A percentile compares a stretch with the other conserved stretches of the same genome.
phyloP scores from a whole-genome alignment of 2,797 vertebrate genomes.

The Acanthornis magna region DNA sequence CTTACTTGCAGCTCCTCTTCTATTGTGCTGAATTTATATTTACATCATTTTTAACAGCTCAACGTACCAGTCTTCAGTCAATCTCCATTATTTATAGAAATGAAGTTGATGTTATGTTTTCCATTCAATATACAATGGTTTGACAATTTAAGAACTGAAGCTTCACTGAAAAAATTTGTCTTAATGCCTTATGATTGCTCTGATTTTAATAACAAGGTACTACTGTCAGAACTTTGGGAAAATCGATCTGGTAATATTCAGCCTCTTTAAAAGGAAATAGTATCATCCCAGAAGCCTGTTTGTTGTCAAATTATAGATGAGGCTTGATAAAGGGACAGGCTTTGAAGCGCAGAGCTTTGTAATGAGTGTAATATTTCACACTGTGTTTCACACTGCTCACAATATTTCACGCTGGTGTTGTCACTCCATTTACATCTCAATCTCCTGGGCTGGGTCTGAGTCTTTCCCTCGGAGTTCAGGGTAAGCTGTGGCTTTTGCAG shows the following conservation, averaged over 20 bases:
- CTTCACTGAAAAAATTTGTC: background rate
- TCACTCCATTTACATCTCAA: conserved; percentile 28
- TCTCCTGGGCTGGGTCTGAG: conserved; percentile 4
- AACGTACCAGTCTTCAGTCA: background rate
- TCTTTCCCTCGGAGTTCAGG: background rate
- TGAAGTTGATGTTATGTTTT: background rate
- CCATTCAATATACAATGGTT: background rate
- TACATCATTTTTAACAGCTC: background rate
- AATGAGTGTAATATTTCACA: conserved; percentile 57
- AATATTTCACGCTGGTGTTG: background rate
- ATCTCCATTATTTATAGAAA: background rate
- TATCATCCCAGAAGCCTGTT: background rate
- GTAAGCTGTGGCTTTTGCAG: background rate
- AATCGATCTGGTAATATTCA: background rate
- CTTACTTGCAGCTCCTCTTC: background rate
- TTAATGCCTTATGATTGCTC: background rate
- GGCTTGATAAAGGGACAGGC: background rate
- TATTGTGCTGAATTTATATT: background rate
- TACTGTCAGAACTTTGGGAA: background rate
- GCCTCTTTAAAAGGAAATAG: background rate
- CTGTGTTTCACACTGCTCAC: conserved; percentile 40
- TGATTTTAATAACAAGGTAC: background rate
- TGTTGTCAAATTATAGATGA: conserved; percentile 19
- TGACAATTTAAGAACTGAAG: background rate
- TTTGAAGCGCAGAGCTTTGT: background rate